phyloP scores from a whole-genome alignment of 2,888 invertebrate species.

The Pandemis corylana region DNA sequence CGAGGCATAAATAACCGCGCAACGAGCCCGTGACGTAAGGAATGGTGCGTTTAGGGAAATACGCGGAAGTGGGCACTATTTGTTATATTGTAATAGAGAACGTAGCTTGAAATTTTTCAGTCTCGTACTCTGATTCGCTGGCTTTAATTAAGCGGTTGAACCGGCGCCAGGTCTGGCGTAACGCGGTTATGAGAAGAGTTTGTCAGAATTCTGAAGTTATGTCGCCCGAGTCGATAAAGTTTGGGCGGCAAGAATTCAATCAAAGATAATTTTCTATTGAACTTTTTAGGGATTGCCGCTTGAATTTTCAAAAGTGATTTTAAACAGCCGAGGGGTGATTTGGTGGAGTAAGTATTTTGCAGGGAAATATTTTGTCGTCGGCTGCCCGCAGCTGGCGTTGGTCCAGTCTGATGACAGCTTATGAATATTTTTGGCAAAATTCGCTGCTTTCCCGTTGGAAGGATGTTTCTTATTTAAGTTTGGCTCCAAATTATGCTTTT shows the following conservation, averaged over 20 bases:
- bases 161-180: constrained; percentile 43
- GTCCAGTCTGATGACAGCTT: constrained; percentile 85
- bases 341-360: constrained; percentile 80
- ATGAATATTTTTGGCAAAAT: constrained; percentile 84
- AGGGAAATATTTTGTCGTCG: constrained; percentile 80
- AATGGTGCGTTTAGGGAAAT: constrained; percentile 77
- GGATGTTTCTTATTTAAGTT: constrained; percentile 71
- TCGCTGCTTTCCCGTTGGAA: constrained; percentile 69
- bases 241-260: constrained; percentile 47
- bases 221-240: constrained; percentile 41
- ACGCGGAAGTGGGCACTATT: constrained; percentile 74
- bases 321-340: constrained; percentile 77
- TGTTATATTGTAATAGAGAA: constrained; percentile 54
- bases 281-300: constrained; percentile 65
- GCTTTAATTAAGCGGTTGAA: constrained; percentile 53
- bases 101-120: constrained; percentile 48
- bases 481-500: constrained; percentile 61
- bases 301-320: constrained; percentile 78
- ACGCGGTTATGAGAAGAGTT: constrained; percentile 30
- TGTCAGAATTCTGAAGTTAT: constrained; percentile 35
- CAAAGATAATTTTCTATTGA: constrained; percentile 53
- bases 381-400: constrained; percentile 80
- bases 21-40: constrained; percentile 77
- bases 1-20: constrained; percentile 79
- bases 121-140: constrained; percentile 39